Base-by-base conservation (phyloP, 1,140 invertebrate genomes). In the Drosophila sp. region DNA sequence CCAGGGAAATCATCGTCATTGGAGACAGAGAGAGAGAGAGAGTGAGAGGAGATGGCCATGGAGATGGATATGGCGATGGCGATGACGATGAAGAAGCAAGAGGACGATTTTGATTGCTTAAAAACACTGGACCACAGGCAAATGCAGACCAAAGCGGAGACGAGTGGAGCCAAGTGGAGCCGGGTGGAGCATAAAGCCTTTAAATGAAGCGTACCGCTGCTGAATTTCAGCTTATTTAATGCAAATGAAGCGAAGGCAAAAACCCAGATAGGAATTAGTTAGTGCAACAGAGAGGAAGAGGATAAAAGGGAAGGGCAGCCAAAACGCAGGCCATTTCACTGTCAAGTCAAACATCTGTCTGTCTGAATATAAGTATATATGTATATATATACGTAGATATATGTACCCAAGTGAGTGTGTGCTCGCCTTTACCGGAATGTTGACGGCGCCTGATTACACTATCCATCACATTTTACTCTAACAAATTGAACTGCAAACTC, bases 191-290 rank as follows among this genome's bases (percentile, higher is more conserved):
- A 86, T 86, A 86, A 82, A 86, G 83, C 76, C 69, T 62, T 87
- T 87, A 83, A 86, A 86, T 87, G 83, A 73, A 79, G 76, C 83
- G 60, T 87, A 70, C 66, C 70, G 79, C 83, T 86, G 83, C 85
- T 91, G 90, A 87, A 91, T 91, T 91, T 91, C 82, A 91, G 90
- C 90, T 91, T 90, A 91, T 91, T 91, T 91, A 91, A 91, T 91
- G 90, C 85, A 90, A 91, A 91, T 91, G 90, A 91, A 84, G 80
- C 89, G 77, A 76, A 73, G 60, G 60, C 67, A 41, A 47, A 76
- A 58, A 63, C 41, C 54, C 67, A 66, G 50, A 50, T 27, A 50
- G 44, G 25, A 50, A 50, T 50, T 50, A 50, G 44, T 50, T 50
- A 50, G 23, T n/a, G 2, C 44, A 8, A 50, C 23, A 27, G 44